phyloP scores from a whole-genome alignment of 2,113 vertebrate genomes.

The Dendropsophus ebraccatus region DNA sequence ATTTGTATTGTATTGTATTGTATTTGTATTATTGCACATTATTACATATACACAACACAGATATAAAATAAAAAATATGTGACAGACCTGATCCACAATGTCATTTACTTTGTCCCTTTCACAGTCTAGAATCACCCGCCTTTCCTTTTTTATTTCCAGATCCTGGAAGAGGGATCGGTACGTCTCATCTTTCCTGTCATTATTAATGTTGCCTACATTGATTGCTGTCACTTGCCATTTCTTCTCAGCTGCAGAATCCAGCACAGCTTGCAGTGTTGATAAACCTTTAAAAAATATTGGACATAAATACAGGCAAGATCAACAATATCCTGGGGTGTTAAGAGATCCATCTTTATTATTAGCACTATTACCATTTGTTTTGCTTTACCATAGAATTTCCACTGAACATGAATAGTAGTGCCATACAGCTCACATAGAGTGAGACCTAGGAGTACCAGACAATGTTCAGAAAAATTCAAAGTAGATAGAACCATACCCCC shows the following conservation, averaged over 20 bases:
- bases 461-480: too few species aligned
- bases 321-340: conserved; percentile 4
- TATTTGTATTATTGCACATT: too few species aligned
- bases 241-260: conserved; percentile 95
- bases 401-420: not conserved
- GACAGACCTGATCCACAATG: conserved; percentile 96
- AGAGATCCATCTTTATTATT: not conserved
- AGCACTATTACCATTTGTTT: not conserved
- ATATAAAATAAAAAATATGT: not conserved
- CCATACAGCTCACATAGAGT: not conserved
- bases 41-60: too few species aligned
- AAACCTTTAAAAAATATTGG: conserved; percentile 77
- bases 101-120: conserved; percentile 98
- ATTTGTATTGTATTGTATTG: too few species aligned
- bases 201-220: conserved; percentile 98
- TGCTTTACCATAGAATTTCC: not conserved
- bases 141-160: conserved; percentile 95
- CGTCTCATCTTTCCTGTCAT: conserved; percentile 96
- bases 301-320: conserved; percentile 36
- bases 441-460: too few species aligned
- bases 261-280: conserved; percentile 93
- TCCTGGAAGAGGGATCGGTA: conserved; percentile 97
- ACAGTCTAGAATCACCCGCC: conserved; percentile 95
- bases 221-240: conserved; percentile 99
- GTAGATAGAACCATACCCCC: too few species aligned